Percentiles rank a stretch among this genome's conserved stretches.
Conservation (phyloP, 2,888 invertebrate species). For the Lepidonotus clava region DNA sequence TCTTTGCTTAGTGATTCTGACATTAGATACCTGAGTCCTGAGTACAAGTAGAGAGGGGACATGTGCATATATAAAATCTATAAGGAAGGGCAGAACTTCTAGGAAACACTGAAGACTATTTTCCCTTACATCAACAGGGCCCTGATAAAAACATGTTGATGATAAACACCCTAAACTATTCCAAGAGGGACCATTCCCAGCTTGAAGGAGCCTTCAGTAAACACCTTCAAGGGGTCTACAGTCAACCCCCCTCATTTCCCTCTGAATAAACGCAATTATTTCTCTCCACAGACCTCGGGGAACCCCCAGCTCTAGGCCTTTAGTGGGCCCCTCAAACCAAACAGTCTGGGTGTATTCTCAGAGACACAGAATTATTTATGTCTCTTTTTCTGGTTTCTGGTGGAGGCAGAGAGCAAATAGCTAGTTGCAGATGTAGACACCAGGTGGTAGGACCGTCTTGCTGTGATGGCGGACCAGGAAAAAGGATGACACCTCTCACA, state of each 20-base stretch:
- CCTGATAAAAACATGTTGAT: too few species aligned
- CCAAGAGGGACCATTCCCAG: too few species aligned
- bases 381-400: background rate
- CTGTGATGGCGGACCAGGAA: background rate
- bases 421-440: background rate
- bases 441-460: background rate
- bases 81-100: too few species aligned
- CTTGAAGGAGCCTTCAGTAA: too few species aligned
- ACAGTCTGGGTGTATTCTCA: background rate
- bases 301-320: background rate
- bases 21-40: too few species aligned
- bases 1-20: too few species aligned
- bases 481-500: background rate
- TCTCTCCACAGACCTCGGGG: background rate
- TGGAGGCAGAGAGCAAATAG: background rate
- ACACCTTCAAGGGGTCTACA: background rate
- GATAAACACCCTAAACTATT: too few species aligned
- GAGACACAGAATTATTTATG: background rate
- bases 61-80: too few species aligned
- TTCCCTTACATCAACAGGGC: too few species aligned
- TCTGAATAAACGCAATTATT: constrained; percentile 23
- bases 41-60: too few species aligned
- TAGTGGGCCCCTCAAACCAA: background rate
- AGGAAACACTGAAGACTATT: too few species aligned
- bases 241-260: background rate